Conservation (phyloP, 1,140 invertebrate species). For the Agrilus planipennis region DNA sequence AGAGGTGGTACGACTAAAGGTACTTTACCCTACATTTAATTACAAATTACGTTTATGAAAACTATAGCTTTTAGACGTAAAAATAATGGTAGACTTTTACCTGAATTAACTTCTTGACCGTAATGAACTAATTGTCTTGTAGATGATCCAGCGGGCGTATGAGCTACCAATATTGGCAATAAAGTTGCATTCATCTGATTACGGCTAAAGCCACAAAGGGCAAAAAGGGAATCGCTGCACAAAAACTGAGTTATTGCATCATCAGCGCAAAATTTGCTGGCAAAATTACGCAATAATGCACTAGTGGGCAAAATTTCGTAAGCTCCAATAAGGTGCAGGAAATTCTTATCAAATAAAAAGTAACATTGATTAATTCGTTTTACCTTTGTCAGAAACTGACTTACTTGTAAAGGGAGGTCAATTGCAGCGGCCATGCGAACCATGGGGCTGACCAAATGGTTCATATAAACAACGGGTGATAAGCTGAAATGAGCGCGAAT, state of each 20-base stretch:
- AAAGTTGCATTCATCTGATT: conserved; percentile 42
- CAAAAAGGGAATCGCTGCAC: conserved; percentile 47
- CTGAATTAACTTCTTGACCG: conserved; percentile 41
- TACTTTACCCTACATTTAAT: no score
- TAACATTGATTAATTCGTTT: conserved; percentile 22
- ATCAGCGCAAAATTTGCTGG: conserved; percentile 39
- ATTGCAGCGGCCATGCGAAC: conserved; percentile 25
- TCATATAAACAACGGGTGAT: conserved; percentile 44
- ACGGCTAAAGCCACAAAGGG: conserved; percentile 42
- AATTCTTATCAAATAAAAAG: conserved; percentile 44
- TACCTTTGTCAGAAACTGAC: background rate
- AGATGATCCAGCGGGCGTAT: conserved; percentile 66
- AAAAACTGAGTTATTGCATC: conserved; percentile 36
- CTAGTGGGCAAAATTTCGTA: conserved; percentile 45
- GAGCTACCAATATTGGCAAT: conserved; percentile 53
- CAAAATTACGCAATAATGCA: conserved; percentile 37
- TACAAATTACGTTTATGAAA: no score
- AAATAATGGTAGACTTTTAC: no score
- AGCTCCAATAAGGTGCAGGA: conserved; percentile 49
- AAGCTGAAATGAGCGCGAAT: conserved; percentile 42
- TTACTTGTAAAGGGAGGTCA: conserved; percentile 5
- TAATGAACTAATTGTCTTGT: conserved; percentile 59
- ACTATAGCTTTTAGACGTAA: no score
- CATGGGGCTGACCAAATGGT: conserved; percentile 36
- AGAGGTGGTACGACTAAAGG: no score